These are phyloP conservation scores for Neolamprologus sp. DNA, from an alignment of 2,113 vertebrate genomes.

Conservation along the genomic window DNA sequence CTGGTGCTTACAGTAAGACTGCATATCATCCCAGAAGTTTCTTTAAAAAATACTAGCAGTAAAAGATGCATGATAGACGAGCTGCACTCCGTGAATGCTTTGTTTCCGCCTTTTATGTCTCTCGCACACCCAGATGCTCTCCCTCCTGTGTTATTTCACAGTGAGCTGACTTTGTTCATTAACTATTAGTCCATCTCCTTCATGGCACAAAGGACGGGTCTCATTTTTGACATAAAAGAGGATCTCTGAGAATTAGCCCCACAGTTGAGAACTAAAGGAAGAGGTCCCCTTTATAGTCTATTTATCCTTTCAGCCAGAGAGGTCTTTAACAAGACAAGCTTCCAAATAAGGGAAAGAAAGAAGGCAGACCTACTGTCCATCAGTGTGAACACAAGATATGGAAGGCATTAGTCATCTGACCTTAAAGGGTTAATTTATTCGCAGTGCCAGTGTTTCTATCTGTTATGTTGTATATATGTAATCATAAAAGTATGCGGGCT, in stretches of 20 bases:
- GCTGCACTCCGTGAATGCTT: background rate
- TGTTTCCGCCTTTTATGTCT: background rate
- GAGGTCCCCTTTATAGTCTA: background rate
- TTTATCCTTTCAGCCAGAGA: conserved; percentile 17
- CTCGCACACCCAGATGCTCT: background rate
- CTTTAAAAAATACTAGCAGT: background rate
- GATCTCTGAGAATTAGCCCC: background rate
- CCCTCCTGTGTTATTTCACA: conserved; percentile 18
- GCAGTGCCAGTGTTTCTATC: background rate
- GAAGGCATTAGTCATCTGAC: background rate
- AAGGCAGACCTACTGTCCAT: background rate
- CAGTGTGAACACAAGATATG: background rate
- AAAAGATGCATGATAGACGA: background rate
- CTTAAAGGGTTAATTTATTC: background rate
- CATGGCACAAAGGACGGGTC: background rate
- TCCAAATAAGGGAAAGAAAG: conserved; percentile 30
- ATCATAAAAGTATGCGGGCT: background rate
- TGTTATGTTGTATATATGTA: background rate
- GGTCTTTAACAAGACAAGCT: background rate
- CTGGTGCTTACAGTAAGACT: background rate
- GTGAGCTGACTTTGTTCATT: background rate
- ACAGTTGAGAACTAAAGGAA: background rate
- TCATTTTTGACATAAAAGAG: background rate
- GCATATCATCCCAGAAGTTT: background rate
- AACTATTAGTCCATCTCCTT: background rate